Conservation (phyloP, 30 jellyfish, hydroid and myxozoan species). For the Hydractinia symbiolongicarpus region DNA sequence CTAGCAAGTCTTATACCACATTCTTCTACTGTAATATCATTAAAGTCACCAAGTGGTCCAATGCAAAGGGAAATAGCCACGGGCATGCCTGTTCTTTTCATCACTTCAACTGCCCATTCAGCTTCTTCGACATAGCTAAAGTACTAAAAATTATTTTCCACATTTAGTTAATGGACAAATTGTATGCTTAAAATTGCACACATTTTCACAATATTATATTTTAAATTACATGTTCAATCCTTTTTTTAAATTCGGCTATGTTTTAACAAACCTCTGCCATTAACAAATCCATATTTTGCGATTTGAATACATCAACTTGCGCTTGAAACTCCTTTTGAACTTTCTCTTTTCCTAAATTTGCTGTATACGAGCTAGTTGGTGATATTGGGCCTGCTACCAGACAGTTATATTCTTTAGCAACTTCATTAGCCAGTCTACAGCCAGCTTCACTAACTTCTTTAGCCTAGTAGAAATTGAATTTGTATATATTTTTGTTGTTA, state of each 20-base stretch:
- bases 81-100: slow-evolving; percentile 42
- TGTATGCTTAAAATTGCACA: neutral
- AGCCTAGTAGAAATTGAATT: slow-evolving; percentile 1
- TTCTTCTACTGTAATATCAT: slow-evolving; percentile 35
- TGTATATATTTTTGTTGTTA: too few relatives aligned
- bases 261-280: slow-evolving; percentile 48
- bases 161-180: neutral
- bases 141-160: slow-evolving; percentile 23
- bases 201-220: neutral
- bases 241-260: too few relatives aligned
- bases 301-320: slow-evolving; percentile 26
- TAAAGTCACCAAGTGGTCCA: slow-evolving; percentile 56
- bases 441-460: slow-evolving; percentile 46
- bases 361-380: slow-evolving; percentile 22
- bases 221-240: too few relatives aligned
- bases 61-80: slow-evolving; percentile 43
- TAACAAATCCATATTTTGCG: slow-evolving; percentile 44
- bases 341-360: neutral
- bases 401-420: slow-evolving; percentile 36
- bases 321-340: slow-evolving; percentile 33
- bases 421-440: slow-evolving; percentile 46
- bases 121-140: slow-evolving; percentile 48
- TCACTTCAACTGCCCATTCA: slow-evolving; percentile 62
- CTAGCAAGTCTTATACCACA: slow-evolving; percentile 63
- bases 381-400: slow-evolving; percentile 46